These are phyloP conservation scores for Pedionomus torquatus DNA, from an alignment of 2,113 vertebrate genomes.

Conservation along the genomic window DNA sequence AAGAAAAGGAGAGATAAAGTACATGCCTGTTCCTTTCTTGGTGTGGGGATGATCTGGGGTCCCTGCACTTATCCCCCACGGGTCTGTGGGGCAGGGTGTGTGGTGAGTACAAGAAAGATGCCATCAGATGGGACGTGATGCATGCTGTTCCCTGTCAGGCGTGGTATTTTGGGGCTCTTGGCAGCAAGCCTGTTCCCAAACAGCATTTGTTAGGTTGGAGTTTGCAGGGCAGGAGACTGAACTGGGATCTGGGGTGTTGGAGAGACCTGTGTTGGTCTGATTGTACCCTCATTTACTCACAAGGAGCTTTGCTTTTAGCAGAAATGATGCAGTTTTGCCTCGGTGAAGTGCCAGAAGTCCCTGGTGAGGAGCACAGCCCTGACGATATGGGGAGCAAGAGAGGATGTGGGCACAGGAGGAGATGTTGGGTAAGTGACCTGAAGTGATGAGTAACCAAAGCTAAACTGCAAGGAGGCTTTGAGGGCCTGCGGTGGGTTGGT, in stretches of 20 bases:
- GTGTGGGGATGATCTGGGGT: background rate
- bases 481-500: background rate
- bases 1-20: background rate
- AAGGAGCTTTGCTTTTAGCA: background rate
- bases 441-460: background rate
- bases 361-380: background rate
- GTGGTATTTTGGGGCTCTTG: background rate
- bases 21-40: background rate
- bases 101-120: background rate
- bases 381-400: background rate
- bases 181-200: background rate
- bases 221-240: background rate
- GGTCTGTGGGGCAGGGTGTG: background rate
- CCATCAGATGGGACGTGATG: background rate
- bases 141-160: background rate
- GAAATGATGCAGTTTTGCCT: background rate
- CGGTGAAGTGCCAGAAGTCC: background rate
- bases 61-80: background rate
- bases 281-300: background rate
- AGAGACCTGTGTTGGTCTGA: background rate
- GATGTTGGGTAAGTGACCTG: rapidly evolving
- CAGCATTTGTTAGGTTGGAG: background rate
- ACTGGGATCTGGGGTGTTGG: background rate
- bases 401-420: background rate
- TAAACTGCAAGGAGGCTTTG: background rate